phyloP scores from a whole-genome alignment of 2,113 vertebrate genomes.

The Poeciliopsis occidentalis region DNA sequence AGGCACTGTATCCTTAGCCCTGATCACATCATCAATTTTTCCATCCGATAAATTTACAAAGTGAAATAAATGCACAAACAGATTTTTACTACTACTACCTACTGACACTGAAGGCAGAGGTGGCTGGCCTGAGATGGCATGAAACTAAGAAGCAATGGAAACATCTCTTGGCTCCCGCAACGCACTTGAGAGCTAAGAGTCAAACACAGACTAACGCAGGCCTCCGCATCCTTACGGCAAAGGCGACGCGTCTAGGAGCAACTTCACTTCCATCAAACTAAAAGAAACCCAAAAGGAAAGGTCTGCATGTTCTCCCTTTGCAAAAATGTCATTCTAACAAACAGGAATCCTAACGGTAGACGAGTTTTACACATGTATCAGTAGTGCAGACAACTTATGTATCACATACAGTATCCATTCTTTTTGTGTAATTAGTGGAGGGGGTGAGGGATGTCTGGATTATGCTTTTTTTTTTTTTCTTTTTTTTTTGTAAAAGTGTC shows the following conservation, averaged over 20 bases:
- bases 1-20: slow-evolving; percentile 52
- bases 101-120: slow-evolving; percentile 54
- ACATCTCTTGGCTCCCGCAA: slow-evolving; percentile 19
- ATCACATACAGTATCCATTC: slow-evolving; percentile 65
- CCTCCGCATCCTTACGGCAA: slow-evolving; percentile 60
- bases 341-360: slow-evolving; percentile 66
- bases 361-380: slow-evolving; percentile 67
- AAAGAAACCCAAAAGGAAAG: slow-evolving; percentile 34
- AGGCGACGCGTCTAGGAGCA: slow-evolving; percentile 68
- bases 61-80: slow-evolving; percentile 15
- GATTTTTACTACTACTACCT: slow-evolving; percentile 3
- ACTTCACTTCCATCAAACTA: slow-evolving; percentile 54
- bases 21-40: slow-evolving; percentile 42
- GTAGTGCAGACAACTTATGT: slow-evolving; percentile 74
- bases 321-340: slow-evolving; percentile 57
- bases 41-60: slow-evolving; percentile 16
- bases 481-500: slow-evolving; percentile 66
- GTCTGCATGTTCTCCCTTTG: slow-evolving; percentile 45
- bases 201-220: slow-evolving; percentile 34
- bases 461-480: slow-evolving; percentile 25
- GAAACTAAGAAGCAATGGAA: slow-evolving; percentile 24
- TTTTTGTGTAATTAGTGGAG: slow-evolving; percentile 21
- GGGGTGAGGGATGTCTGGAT: slow-evolving; percentile 43
- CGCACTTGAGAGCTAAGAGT: slow-evolving; percentile 24
- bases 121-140: slow-evolving; percentile 34